phyloP scores from a whole-genome alignment of 1,140 invertebrate species.

The Neotoxoptera formosana region DNA sequence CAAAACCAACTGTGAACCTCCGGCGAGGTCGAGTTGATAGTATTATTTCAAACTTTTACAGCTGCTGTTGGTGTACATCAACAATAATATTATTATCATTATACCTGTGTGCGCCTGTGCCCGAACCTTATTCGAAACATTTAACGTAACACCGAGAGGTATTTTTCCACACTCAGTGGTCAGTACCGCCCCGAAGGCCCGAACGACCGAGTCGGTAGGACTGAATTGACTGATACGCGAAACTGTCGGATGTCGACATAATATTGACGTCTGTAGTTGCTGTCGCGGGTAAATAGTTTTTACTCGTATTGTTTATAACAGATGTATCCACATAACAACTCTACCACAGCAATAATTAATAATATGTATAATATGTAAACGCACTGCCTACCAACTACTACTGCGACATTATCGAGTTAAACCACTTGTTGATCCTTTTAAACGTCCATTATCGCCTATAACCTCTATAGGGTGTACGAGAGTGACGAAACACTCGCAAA shows the following conservation, averaged over 20 bases:
- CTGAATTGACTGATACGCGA: background rate
- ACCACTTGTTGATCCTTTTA: background rate
- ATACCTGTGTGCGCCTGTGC: no score
- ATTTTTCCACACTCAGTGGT: no score
- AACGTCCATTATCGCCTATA: background rate
- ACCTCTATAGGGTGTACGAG: background rate
- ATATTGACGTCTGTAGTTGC: background rate
- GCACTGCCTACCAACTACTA: background rate
- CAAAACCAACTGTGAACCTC: background rate
- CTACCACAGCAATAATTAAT: no score
- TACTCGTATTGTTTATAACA: background rate
- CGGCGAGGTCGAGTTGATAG: no score
- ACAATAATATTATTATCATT: no score
- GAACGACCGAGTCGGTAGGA: background rate
- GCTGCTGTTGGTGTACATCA: no score
- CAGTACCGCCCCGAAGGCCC: fast-evolving
- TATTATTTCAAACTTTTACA: no score
- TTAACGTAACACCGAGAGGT: background rate
- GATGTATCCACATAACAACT: background rate
- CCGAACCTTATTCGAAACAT: no score
- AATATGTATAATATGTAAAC: background rate
- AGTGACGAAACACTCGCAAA: background rate
- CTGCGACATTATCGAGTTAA: background rate
- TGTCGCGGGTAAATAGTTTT: background rate
- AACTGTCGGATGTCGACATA: background rate